These are phyloP conservation scores for Anarhynchus alexandrinus DNA, from an alignment of 2,113 vertebrate genomes.

Conservation along the genomic window DNA sequence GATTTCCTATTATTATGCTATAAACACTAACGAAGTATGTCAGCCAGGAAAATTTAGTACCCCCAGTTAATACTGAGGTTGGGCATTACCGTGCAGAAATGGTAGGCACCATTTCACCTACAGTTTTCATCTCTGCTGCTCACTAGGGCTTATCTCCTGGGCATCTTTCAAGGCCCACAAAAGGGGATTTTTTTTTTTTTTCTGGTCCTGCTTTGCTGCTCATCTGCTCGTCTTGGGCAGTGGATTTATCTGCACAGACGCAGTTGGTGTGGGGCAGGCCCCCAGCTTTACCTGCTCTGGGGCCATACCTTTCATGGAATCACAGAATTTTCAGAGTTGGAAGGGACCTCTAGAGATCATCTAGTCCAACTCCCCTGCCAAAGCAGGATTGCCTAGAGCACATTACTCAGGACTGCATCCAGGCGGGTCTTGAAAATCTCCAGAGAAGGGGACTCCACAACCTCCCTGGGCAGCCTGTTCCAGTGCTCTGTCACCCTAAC, in stretches of 20 bases:
- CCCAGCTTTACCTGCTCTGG: background rate
- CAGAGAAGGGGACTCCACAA: too few relatives aligned
- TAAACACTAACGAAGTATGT: background rate
- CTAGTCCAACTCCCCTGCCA: too few relatives aligned
- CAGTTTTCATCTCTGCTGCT: background rate
- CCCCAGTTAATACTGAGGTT: background rate
- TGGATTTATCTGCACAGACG: background rate
- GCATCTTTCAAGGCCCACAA: background rate
- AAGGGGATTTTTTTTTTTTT: background rate
- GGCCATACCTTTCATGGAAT: background rate
- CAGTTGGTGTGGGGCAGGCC: background rate
- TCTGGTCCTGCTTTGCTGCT: background rate
- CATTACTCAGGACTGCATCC: too few relatives aligned
- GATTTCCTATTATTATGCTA: background rate
- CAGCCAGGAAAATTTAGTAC: background rate
- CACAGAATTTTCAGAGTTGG: too few relatives aligned
- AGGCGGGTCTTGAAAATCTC: too few relatives aligned
- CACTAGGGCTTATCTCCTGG: background rate
- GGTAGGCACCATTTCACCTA: background rate
- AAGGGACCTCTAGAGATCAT: too few relatives aligned
- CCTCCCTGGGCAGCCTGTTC: too few relatives aligned
- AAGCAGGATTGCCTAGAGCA: too few relatives aligned
- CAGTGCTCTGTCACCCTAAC: too few relatives aligned
- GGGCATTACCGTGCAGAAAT: background rate
- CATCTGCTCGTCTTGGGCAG: background rate